Evolutionary conservation across 2,797 vertebrate species (phyloP).

Genomic region (Enteromius mattozi): DNA sequence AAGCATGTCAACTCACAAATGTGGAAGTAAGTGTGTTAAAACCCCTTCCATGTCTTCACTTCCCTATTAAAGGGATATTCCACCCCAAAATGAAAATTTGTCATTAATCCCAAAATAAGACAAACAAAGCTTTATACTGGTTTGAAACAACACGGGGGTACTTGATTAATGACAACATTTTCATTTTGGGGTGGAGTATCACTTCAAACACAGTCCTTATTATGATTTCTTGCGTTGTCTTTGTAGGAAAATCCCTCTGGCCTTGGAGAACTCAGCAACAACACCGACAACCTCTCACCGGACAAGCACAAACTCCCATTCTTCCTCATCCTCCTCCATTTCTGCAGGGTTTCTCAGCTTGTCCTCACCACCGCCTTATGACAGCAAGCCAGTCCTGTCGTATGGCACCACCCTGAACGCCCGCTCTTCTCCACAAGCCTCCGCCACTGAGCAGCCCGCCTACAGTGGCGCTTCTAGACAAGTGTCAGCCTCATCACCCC

Average conservation of each 20-base stretch:
- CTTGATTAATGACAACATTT: too few relatives aligned
- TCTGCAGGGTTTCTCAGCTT: constrained; percentile 85
- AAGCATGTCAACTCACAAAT: constrained; percentile 97
- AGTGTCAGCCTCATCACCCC: constrained; percentile 95
- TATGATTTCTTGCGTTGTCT: constrained; percentile 28
- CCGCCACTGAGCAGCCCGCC: constrained; percentile 86
- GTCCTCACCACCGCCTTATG: constrained; percentile 86
- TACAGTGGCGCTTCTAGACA: constrained; percentile 94
- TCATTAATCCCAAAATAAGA: too few relatives aligned
- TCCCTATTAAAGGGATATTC: not conserved
- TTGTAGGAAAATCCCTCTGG: constrained; percentile 94
- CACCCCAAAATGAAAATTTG: not conserved
- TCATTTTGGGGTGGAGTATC: not conserved
- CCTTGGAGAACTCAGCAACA: constrained; percentile 84
- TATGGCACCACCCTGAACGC: constrained; percentile 95
- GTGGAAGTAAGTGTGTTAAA: constrained; percentile 90
- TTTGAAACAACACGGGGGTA: too few relatives aligned
- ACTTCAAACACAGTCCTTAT: not conserved
- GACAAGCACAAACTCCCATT: constrained; percentile 86
- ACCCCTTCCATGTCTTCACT: not conserved
- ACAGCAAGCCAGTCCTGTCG: constrained; percentile 85
- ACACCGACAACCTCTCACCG: constrained; percentile 82
- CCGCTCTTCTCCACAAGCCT: constrained; percentile 84
- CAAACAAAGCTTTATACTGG: too few relatives aligned
- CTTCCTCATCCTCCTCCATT: constrained; percentile 79